A percentile compares a stretch with the other conserved stretches of the same genome.
phyloP scores from a whole-genome alignment of 2,888 invertebrate genomes.

The Heliconius ismenius region DNA sequence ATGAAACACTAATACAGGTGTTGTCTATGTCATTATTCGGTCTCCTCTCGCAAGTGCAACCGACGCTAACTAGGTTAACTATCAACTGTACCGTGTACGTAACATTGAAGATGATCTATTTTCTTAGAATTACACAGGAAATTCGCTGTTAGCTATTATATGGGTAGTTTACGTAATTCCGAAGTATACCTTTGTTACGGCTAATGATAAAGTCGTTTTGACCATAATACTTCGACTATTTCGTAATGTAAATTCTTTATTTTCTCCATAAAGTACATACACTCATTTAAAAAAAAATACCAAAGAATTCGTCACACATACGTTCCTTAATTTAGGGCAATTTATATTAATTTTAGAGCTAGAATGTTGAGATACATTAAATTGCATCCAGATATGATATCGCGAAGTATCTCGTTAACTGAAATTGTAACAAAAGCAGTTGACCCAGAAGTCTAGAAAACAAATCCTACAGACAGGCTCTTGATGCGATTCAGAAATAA shows the following conservation, averaged over 20 bases:
- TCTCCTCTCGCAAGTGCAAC: not conserved
- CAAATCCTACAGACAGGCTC: conserved; percentile 38
- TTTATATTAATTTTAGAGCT: not conserved
- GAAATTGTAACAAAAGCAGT: conserved; percentile 42
- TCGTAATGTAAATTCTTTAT: not conserved
- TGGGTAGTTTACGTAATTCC: not conserved
- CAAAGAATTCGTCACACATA: not conserved
- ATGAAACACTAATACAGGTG: not conserved
- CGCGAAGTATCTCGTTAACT: conserved; percentile 42
- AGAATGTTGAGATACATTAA: conserved; percentile 23
- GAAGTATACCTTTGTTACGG: not conserved
- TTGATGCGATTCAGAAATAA: conserved; percentile 21
- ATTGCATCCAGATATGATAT: conserved; percentile 37
- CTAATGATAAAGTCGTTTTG: not conserved
- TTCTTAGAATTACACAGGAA: conserved; percentile 25
- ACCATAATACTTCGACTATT: not conserved
- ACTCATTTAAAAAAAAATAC: too few species aligned
- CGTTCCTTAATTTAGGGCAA: not conserved
- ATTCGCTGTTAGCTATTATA: conserved; percentile 5
- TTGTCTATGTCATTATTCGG: not conserved
- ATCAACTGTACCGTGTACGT: conserved; percentile 10
- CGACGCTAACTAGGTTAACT: conserved; percentile 20
- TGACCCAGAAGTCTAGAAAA: conserved; percentile 43
- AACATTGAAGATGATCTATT: conserved; percentile 17
- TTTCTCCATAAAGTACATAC: not conserved